Percentiles rank a stretch among this genome's conserved stretches.
These are phyloP conservation scores for Boulengeromyrus knoepffleri DNA, from an alignment of 2,113 vertebrate species.

Conservation along the genomic window DNA sequence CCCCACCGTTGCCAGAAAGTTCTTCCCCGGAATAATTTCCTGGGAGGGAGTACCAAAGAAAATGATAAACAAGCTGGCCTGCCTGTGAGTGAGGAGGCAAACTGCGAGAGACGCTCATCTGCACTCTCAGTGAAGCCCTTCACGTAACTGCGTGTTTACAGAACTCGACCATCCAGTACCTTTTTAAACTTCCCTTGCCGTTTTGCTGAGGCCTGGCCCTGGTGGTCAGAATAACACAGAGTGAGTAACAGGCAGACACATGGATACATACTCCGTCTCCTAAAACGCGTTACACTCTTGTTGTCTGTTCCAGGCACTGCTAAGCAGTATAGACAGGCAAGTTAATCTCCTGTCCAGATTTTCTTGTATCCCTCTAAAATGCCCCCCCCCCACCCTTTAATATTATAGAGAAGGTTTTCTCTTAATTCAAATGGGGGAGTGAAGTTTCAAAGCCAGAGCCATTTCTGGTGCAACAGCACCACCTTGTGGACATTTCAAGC, in stretches of 20 bases:
- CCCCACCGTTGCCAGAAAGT: background rate
- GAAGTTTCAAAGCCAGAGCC: background rate
- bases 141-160: constrained; percentile 30
- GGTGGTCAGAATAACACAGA: constrained; percentile 99
- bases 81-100: background rate
- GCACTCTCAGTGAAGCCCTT: background rate
- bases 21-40: background rate
- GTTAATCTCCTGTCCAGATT: background rate
- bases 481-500: constrained; percentile 9
- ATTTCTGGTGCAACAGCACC: constrained; percentile 12
- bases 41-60: background rate
- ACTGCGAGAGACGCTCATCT: background rate
- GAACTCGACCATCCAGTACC: constrained; percentile 85
- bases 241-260: constrained; percentile 86
- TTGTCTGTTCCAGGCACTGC: constrained; percentile 2
- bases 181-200: constrained; percentile 99
- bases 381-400: background rate
- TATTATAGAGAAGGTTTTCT: background rate
- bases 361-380: background rate
- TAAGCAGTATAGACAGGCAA: constrained; percentile 12
- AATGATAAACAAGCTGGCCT: background rate
- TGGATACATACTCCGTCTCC: constrained; percentile 59
- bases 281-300: background rate
- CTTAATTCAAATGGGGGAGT: background rate
- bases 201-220: constrained; percentile 99